Conservation (phyloP, 2,888 invertebrate species). For the Trilocha varians region DNA sequence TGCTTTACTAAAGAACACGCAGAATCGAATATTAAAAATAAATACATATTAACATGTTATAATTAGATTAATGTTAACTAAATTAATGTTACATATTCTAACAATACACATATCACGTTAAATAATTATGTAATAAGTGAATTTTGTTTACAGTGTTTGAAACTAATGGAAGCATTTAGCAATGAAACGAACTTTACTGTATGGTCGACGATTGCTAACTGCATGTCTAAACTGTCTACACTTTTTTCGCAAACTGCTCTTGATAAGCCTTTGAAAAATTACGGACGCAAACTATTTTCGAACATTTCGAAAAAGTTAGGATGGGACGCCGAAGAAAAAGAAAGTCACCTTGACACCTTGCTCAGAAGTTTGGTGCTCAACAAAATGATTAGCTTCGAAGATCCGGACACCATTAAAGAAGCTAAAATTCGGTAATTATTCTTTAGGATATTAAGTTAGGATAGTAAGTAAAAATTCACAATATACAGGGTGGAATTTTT, state of each 20-base stretch:
- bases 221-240: constrained; percentile 82
- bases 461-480: too few species aligned
- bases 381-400: constrained; percentile 86
- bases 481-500: too few species aligned
- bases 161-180: constrained; percentile 87
- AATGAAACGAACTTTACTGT: constrained; percentile 94
- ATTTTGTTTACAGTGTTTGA: constrained; percentile 70
- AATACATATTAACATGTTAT: too few species aligned
- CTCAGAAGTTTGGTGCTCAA: constrained; percentile 88
- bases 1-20: too few species aligned
- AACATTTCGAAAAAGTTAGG: constrained; percentile 83
- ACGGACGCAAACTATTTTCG: constrained; percentile 81
- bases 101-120: too few species aligned
- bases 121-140: too few species aligned
- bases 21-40: too few species aligned
- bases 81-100: too few species aligned
- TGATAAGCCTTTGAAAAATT: constrained; percentile 81
- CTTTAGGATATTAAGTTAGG: too few species aligned
- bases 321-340: constrained; percentile 87
- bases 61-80: too few species aligned
- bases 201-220: constrained; percentile 89
- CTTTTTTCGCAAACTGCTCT: constrained; percentile 86
- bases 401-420: constrained; percentile 83
- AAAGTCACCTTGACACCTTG: constrained; percentile 90
- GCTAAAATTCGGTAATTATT: constrained; percentile 76